Base-by-base conservation (phyloP, 2,797 vertebrate species). In the Pterois miles region DNA sequence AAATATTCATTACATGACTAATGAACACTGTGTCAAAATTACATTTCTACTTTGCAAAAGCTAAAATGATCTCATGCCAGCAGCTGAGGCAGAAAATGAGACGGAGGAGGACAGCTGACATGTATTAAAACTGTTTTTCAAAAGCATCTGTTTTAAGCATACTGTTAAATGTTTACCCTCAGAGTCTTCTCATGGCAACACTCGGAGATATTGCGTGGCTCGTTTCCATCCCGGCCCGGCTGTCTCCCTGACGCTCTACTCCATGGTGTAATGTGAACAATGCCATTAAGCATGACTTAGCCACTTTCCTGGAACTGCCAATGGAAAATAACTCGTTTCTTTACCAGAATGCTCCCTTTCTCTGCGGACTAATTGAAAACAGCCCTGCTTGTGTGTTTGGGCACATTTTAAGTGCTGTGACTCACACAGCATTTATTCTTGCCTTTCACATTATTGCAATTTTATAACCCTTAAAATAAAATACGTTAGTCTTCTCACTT, bases 271-370 rank as follows among this genome's bases (percentile, higher is more conserved):
- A 91, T 81, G 77, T 91, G 89, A 88, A 91, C 88, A 92, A 90
- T 91, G 85, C 81, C 86, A 87, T 91, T 92, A 88, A 86, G 85
- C 84, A 75, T 84, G 86, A 92, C 81, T 90, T 80, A 85, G 87
- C 87, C 86, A 83, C 87, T 91, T 93, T 93, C 91, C 91, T 93
- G 90, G 93, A 94, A 93, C 82, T 76, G 78, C 76, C 69, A 64
- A 83, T 40, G 93, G 92, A 88, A 94, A 94, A 92, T 85, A 86
- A 81, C 80, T 86, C 33, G 65, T 86, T 88, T 90, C 76, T 89
- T 90, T 91, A 91, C 85, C 88, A 88, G 90, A 90, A 93, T 76
- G 71, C 81, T 81, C 84, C 48, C 43, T 85, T 85, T 87, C 75
- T 88, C 71, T 58, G 65, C 31, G 73, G 60, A 80, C 82, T 93